Percentiles rank a stretch among this genome's conserved stretches.
phyloP scores from a whole-genome alignment of 2,888 invertebrate genomes.

The Laothoe populi region DNA sequence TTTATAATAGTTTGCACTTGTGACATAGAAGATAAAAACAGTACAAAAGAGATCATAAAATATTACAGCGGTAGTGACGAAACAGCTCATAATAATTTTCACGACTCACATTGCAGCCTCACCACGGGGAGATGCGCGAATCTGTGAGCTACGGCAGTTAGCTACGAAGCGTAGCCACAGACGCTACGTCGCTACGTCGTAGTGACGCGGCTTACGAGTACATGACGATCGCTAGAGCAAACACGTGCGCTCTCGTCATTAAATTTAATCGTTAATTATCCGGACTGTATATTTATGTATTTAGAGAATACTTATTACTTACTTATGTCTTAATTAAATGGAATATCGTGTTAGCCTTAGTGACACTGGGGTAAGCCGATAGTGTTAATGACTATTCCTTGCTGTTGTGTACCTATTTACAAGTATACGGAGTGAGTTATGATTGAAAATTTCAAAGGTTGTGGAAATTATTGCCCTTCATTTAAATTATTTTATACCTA shows the following conservation, averaged over 20 bases:
- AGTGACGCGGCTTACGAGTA: slow-evolving; percentile 28
- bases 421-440: neutral
- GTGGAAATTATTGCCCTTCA: too few relatives aligned
- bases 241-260: slow-evolving; percentile 50
- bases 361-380: neutral
- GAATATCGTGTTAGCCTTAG: slow-evolving; percentile 4
- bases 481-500: neutral
- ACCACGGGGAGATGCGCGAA: slow-evolving; percentile 58
- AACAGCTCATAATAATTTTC: slow-evolving; percentile 26
- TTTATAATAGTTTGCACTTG: too few relatives aligned
- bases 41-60: neutral
- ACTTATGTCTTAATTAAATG: neutral
- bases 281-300: neutral
- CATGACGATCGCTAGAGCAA: slow-evolving; percentile 24
- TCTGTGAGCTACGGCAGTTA: slow-evolving; percentile 71
- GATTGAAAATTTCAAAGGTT: neutral
- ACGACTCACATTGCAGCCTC: slow-evolving; percentile 23
- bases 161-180: slow-evolving; percentile 70
- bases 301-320: neutral
- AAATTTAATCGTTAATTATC: slow-evolving; percentile 7
- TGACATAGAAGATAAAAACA: neutral
- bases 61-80: neutral
- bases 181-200: slow-evolving; percentile 68
- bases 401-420: too few relatives aligned
- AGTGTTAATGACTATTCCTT: neutral